Conservation (phyloP, 2,113 vertebrate genomes). For the Cinclus cinclus region DNA sequence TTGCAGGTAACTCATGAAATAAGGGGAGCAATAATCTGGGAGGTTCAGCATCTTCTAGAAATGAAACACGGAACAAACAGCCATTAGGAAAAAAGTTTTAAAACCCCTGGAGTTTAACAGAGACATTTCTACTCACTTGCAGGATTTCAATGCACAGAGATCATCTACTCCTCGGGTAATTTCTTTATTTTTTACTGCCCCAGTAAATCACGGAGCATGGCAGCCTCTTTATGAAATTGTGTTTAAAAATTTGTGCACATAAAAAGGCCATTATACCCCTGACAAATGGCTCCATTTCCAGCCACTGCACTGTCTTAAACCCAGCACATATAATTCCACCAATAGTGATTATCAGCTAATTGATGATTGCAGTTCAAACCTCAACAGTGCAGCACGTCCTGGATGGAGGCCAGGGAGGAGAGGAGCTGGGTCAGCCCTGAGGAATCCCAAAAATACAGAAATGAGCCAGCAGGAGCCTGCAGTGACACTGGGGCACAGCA, state of each 20-base stretch:
- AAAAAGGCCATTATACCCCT: constrained; percentile 21
- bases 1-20: constrained; percentile 10
- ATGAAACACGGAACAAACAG: neutral
- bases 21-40: neutral
- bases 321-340: neutral
- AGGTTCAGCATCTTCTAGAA: neutral
- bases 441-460: neutral
- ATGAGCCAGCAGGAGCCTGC: neutral
- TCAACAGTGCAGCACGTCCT: neutral
- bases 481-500: neutral
- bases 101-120: neutral
- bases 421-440: neutral
- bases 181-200: constrained; percentile 34
- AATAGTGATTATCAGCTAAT: constrained; percentile 41
- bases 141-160: neutral
- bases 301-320: neutral
- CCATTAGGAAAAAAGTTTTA: neutral
- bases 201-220: neutral
- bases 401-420: neutral
- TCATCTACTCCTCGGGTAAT: neutral
- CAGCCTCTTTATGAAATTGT: constrained; percentile 25
- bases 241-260: constrained; percentile 45
- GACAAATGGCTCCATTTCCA: neutral
- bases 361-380: constrained; percentile 10
- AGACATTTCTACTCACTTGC: constrained; percentile 5